A percentile compares a stretch with the other conserved stretches of the same genome.
phyloP scores from a whole-genome alignment of 2,888 invertebrate genomes.

The Troilus luridus region DNA sequence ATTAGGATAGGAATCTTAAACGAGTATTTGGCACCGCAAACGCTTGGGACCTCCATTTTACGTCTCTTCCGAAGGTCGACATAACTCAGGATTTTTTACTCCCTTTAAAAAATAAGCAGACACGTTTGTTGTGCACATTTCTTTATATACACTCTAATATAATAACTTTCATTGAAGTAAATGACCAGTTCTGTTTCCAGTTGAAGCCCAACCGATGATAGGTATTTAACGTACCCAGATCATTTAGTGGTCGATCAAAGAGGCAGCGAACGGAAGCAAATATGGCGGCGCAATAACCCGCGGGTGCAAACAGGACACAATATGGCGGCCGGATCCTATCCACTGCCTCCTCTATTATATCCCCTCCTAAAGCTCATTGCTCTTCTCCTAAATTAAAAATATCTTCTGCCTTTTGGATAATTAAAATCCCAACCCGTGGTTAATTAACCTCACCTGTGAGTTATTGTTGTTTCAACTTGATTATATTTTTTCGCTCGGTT shows the following conservation, averaged over 20 bases:
- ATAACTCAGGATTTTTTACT: too few species aligned
- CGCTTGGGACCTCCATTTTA: too few species aligned
- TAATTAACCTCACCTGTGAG: slow-evolving; percentile 27
- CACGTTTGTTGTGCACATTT: neutral
- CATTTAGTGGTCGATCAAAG: neutral
- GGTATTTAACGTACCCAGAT: neutral
- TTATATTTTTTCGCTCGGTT: neutral
- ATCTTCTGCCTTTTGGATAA: neutral
- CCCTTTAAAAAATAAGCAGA: too few species aligned
- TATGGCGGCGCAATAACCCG: slow-evolving; percentile 18
- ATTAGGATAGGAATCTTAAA: too few species aligned
- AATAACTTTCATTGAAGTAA: too few species aligned
- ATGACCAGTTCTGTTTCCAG: too few species aligned
- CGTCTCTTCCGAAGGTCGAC: too few species aligned
- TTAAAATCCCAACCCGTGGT: neutral
- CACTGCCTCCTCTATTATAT: neutral
- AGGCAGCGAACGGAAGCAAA: neutral
- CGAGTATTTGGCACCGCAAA: too few species aligned
- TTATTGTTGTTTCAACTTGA: neutral
- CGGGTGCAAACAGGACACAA: neutral
- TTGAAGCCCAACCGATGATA: too few species aligned
- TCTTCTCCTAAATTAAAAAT: slow-evolving; percentile 16
- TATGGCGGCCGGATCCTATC: neutral
- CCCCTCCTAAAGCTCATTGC: neutral
- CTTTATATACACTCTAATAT: neutral